Percentiles rank a stretch among this genome's conserved stretches.
These are phyloP conservation scores for cat (Felis catus) DNA, from an alignment of 2,113 vertebrate genomes.

Conservation along the genomic window F.catus_Fca126_mat1.0 CM031413.1:153970501-153971000, in stretches of 20 bases:
- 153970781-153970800: too few relatives aligned
- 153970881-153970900: background rate
- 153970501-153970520: background rate
- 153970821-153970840: too few relatives aligned
- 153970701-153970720: too few relatives aligned
- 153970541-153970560: background rate
- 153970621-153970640: background rate
- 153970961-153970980: background rate
- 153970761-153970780: too few relatives aligned
- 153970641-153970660: too few relatives aligned
- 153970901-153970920: background rate
- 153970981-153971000: background rate
- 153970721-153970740: too few relatives aligned
- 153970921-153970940: background rate
- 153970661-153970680: too few relatives aligned
- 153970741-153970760: too few relatives aligned
- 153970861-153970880: background rate
- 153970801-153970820: too few relatives aligned
- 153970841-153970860: too few relatives aligned
- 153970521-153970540: background rate
- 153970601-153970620: constrained; percentile 8
- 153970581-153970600: background rate
- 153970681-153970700: too few relatives aligned
- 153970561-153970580: background rate
- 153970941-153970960: background rate